Evolutionary conservation across 2,888 invertebrate genomes (phyloP).

Genomic region (Vannuccia rotundouncinata): DNA sequence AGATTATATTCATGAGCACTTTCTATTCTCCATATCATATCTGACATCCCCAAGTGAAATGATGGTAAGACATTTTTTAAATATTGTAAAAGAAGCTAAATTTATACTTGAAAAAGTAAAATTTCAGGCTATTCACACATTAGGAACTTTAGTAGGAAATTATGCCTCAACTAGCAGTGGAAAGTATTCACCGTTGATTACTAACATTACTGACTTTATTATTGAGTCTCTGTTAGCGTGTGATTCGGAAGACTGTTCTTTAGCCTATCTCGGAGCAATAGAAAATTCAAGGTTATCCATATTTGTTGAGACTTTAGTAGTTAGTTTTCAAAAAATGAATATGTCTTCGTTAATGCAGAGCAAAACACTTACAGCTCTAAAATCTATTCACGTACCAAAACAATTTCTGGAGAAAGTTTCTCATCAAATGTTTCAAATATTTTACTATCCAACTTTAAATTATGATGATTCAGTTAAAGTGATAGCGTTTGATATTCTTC

Average conservation of each 20-base stretch:
- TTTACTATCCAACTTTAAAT: not conserved
- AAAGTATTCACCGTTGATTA: not conserved
- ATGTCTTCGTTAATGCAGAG: not conserved
- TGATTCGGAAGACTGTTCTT: not conserved
- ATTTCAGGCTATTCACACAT: not conserved
- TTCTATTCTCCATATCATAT: not conserved
- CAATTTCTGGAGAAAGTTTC: not conserved
- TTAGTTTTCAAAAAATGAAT: not conserved
- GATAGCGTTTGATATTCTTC: not conserved
- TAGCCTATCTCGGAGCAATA: not conserved
- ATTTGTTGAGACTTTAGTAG: not conserved
- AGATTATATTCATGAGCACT: not conserved
- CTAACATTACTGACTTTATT: not conserved
- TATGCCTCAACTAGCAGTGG: not conserved
- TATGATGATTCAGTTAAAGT: conserved; percentile 4
- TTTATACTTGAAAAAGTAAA: not conserved
- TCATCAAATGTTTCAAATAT: not conserved
- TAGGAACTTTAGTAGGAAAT: not conserved
- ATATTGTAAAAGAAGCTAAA: not conserved
- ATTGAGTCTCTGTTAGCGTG: not conserved
- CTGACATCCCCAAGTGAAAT: not conserved
- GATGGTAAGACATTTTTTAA: not conserved
- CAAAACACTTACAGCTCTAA: not conserved
- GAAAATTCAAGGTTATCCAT: not conserved
- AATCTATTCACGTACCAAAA: not conserved